Evolutionary conservation across 2,797 vertebrate genomes (phyloP).

Genomic region (Sebastiscus albofasciatus): DNA sequence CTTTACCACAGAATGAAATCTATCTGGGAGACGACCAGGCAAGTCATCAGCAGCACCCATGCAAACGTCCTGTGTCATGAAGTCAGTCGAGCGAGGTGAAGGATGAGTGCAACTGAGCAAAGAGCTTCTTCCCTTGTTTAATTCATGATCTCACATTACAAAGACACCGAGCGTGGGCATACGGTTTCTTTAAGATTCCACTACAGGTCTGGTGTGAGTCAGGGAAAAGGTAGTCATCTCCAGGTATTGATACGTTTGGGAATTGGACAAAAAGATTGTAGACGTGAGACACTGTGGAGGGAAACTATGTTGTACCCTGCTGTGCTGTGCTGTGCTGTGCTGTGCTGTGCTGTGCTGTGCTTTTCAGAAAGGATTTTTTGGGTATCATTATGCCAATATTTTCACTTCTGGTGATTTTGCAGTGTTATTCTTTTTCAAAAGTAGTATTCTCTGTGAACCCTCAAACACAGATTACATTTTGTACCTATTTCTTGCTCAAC

Average conservation of each 20-base stretch:
- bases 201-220: background rate
- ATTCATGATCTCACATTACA: constrained; percentile 34
- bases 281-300: background rate
- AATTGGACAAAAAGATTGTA: background rate
- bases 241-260: background rate
- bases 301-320: background rate
- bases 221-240: background rate
- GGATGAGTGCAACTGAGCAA: constrained; percentile 16
- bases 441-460: background rate
- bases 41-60: background rate
- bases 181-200: background rate
- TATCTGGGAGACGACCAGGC: background rate
- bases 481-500: background rate
- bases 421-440: background rate
- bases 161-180: background rate
- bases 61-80: background rate
- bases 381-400: background rate
- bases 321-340: too few species aligned
- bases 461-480: background rate
- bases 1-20: background rate
- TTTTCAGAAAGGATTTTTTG: background rate
- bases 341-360: background rate
- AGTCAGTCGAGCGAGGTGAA: constrained; percentile 11
- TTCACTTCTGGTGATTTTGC: background rate
- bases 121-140: constrained; percentile 25